Evolutionary conservation across 1,140 invertebrate genomes (phyloP).

Genomic region (Rhopalosiphum maidis): DNA sequence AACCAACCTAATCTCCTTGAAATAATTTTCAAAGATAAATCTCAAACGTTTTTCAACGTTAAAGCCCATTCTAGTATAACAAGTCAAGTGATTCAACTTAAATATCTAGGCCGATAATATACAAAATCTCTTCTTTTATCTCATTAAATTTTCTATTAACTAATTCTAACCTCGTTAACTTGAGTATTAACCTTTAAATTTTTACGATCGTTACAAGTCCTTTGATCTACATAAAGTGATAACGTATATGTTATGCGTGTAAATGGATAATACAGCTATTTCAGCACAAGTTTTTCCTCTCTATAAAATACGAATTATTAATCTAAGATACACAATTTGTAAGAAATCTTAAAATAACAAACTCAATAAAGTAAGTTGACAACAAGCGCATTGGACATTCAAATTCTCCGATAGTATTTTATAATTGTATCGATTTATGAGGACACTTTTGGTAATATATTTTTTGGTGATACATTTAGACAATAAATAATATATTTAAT

Average conservation of each 20-base stretch:
- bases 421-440: background rate
- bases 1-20: background rate
- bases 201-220: background rate
- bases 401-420: background rate
- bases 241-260: background rate
- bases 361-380: background rate
- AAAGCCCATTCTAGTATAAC: background rate
- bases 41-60: background rate
- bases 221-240: slow-evolving; percentile 1
- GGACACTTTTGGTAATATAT: too few relatives aligned
- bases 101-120: background rate
- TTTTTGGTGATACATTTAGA: background rate
- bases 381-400: background rate
- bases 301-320: background rate
- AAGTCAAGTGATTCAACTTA: background rate
- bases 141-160: background rate
- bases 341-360: background rate
- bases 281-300: background rate
- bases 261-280: background rate
- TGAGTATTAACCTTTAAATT: background rate
- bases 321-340: background rate
- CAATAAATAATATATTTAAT: too few relatives aligned
- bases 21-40: background rate
- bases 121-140: background rate
- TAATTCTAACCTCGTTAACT: background rate